Evolutionary conservation across 2,797 vertebrate species (phyloP).

Genomic region (Morus bassanus): DNA sequence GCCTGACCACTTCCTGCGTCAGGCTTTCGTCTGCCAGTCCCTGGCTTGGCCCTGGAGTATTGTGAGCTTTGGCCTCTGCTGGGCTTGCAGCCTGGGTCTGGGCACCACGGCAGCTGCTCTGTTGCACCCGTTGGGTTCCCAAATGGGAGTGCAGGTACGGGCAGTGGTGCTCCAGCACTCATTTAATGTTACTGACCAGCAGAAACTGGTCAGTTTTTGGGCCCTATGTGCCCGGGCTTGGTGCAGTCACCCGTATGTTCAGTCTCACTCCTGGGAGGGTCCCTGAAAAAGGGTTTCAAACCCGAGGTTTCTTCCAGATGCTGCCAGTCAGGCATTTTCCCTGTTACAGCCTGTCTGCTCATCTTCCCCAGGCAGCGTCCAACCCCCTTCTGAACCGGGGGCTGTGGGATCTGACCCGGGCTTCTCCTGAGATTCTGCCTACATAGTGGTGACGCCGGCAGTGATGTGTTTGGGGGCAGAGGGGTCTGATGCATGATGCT

Average conservation of each 20-base stretch:
- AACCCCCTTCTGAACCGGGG: neutral
- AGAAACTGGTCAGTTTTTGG: neutral
- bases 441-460: neutral
- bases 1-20: neutral
- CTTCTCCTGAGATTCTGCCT: neutral
- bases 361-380: neutral
- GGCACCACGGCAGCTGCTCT: neutral
- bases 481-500: neutral
- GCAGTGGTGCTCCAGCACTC: neutral
- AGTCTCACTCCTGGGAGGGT: neutral
- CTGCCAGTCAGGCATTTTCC: neutral
- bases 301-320: neutral
- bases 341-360: neutral
- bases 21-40: accelerated
- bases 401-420: neutral
- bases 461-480: neutral
- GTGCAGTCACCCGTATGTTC: neutral
- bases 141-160: neutral
- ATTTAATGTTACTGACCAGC: neutral
- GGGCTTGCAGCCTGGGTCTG: neutral
- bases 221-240: neutral
- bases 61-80: neutral
- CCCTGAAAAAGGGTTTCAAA: neutral
- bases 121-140: neutral
- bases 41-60: accelerated